Evolutionary conservation across 2,888 invertebrate species (phyloP).

Genomic region (Geotrupes spiniger): DNA sequence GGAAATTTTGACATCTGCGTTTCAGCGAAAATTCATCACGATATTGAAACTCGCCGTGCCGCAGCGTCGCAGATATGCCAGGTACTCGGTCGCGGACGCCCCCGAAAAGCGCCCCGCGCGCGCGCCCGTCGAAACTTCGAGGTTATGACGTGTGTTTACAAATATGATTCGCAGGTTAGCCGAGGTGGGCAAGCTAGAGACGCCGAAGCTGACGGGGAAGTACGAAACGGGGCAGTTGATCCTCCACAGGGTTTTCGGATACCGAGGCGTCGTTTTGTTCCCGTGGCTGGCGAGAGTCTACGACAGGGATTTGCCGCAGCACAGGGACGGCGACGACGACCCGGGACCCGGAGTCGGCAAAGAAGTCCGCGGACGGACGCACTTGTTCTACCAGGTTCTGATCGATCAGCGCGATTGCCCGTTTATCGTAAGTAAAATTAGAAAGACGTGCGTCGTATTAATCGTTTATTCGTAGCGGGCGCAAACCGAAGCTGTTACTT

Average conservation of each 20-base stretch:
- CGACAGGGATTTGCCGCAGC: slow-evolving; percentile 77
- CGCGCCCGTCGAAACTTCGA: slow-evolving; percentile 16
- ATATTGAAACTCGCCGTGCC: slow-evolving; percentile 29
- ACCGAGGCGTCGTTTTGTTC: slow-evolving; percentile 93
- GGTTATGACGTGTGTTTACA: slow-evolving; percentile 23
- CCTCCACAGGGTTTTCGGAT: slow-evolving; percentile 94
- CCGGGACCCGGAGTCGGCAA: slow-evolving; percentile 61
- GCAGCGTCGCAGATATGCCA: slow-evolving; percentile 35
- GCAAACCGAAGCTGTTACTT: slow-evolving; percentile 97
- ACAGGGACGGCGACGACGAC: slow-evolving; percentile 43
- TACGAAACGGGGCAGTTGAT: slow-evolving; percentile 96
- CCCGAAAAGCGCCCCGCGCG: too few relatives aligned
- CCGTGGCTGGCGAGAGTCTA: slow-evolving; percentile 96
- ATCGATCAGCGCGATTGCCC: slow-evolving; percentile 97
- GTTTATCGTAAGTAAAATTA: slow-evolving; percentile 74
- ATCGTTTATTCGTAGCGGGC: slow-evolving; percentile 66
- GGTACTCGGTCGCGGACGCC: slow-evolving; percentile 25
- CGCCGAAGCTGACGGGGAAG: slow-evolving; percentile 82
- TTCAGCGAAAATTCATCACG: slow-evolving; percentile 32
- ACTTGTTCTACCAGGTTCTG: slow-evolving; percentile 96
- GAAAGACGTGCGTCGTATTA: slow-evolving; percentile 5
- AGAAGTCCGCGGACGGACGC: slow-evolving; percentile 86
- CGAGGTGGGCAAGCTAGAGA: slow-evolving; percentile 89
- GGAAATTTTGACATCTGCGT: slow-evolving; percentile 36
- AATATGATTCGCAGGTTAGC: slow-evolving; percentile 69